A percentile compares a stretch with the other conserved stretches of the same genome.
Conservation (phyloP, 2,797 vertebrate species). For the Acanthurus leucopareius region DNA sequence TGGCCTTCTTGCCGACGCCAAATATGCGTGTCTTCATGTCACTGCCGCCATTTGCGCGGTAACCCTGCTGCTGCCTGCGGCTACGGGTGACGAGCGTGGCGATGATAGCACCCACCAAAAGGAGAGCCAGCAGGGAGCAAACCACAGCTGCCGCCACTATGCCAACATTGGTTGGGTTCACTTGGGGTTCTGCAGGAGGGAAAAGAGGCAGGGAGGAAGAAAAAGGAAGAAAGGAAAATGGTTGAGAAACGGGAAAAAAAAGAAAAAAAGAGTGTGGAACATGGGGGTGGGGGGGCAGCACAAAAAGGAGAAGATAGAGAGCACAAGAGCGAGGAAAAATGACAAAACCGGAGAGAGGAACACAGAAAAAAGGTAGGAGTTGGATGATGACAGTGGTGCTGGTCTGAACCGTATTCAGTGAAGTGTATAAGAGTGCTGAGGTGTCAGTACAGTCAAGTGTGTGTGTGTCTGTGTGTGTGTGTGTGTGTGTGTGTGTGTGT, state of each 20-base stretch:
- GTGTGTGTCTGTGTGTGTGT: conserved; percentile 24
- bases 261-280: conserved; percentile 47
- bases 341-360: conserved; percentile 16
- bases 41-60: conserved; percentile 81
- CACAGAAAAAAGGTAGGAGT: conserved; percentile 54
- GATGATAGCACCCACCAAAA: conserved; percentile 87
- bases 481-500: conserved; percentile 26
- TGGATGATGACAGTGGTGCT: conserved; percentile 72
- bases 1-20: conserved; percentile 85
- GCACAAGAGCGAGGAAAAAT: conserved; percentile 9
- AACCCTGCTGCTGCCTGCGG: conserved; percentile 85
- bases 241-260: conserved; percentile 57
- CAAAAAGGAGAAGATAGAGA: conserved; percentile 41
- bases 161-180: conserved; percentile 82
- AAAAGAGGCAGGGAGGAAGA: conserved; percentile 60
- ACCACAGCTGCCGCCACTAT: conserved; percentile 90
- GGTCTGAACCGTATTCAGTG: conserved; percentile 63
- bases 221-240: conserved; percentile 58
- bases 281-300: conserved; percentile 41
- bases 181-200: conserved; percentile 81
- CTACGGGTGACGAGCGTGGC: conserved; percentile 86
- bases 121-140: conserved; percentile 88
- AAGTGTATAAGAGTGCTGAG: conserved; percentile 62
- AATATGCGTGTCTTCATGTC: conserved; percentile 90
- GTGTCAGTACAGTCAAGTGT: conserved; percentile 56